Evolutionary conservation across 2,797 vertebrate genomes (phyloP), one percentile per base, ranked within the genome.

Genomic region (Lycodopsis pacificus): DNA sequence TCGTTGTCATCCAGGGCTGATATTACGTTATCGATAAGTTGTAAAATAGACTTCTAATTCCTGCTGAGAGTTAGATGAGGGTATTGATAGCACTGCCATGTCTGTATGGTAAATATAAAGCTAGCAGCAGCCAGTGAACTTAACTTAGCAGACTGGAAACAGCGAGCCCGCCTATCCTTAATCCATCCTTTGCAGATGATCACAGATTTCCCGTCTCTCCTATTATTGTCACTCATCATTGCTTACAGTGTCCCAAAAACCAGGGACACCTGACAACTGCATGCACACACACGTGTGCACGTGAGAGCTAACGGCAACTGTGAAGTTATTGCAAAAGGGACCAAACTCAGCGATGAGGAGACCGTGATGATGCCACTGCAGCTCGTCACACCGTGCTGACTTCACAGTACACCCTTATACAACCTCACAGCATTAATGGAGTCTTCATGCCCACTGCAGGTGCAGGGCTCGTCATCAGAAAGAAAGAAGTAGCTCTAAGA

Each of bases 351-450:
- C 65, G 76, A 86, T 81, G 44, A 81, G 56, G 40, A 73, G 51
- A 56, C 62, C 61, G 32, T 7, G 32, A 75, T 65, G 77, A 54
- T 72, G 58, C 22, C 30, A 54, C 59, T 67, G 38, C 5, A 30
- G 38, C 73, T 73, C 40, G 5, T 48, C 49, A 73, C 65, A 32
- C 38, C 36, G 3, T 30, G 27, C 70, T 12, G 63, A 73, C 73
- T 68, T 73, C 69, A 48, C 75, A 17, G 38, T 46, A 34, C 76
- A 65, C 76, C 76, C 27, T 72, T 75, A 25, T 66, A 34, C 74
- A 84, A 72, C 54, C 69, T 36, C 7, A 62, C 72, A 46, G 61
- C 81, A 62, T 68, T 74, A 84, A 79, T 62, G 48, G 44, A 81
- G 78, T 51, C 48, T 44, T 32, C 42, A 4, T 27, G 7, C 22